phyloP scores from a whole-genome alignment of 2,888 invertebrate genomes.

The Drosophila barbarae region DNA sequence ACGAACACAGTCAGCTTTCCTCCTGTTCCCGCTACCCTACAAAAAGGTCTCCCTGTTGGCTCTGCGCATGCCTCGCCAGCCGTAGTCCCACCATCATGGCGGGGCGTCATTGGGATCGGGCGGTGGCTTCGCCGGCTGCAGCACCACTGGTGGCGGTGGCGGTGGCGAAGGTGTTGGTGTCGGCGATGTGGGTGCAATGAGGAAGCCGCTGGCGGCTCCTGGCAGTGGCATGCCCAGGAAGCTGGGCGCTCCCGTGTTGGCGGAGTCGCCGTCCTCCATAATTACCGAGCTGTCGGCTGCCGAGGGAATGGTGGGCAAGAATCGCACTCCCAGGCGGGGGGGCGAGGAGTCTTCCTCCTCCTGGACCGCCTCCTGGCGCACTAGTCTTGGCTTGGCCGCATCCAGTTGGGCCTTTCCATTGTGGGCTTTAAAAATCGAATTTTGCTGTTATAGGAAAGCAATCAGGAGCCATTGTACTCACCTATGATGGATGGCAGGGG shows the following conservation, averaged over 20 bases:
- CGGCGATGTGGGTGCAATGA: conserved; percentile 49
- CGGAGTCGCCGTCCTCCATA: conserved; percentile 83
- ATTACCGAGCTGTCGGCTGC: conserved; percentile 87
- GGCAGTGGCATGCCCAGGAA: conserved; percentile 61
- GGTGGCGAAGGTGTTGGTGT: conserved; percentile 3
- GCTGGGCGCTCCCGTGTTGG: conserved; percentile 40
- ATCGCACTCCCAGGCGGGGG: conserved; percentile 81
- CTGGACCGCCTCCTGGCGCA: conserved; percentile 89
- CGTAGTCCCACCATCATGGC: conserved; percentile 63
- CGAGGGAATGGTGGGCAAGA: conserved; percentile 87
- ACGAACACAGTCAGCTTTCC: conserved; percentile 72
- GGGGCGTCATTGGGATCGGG: conserved; percentile 75
- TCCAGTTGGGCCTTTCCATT: conserved; percentile 71
- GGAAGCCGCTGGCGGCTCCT: conserved; percentile 60
- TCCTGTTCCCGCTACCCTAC: conserved; percentile 53
- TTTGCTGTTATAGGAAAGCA: too few species aligned
- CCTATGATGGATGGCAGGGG: conserved; percentile 79
- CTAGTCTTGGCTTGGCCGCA: conserved; percentile 85
- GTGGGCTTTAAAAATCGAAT: conserved; percentile 67
- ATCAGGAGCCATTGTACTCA: conserved; percentile 42
- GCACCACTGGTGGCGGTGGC: conserved; percentile 25
- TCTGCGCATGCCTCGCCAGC: conserved; percentile 34
- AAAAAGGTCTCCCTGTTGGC: conserved; percentile 67
- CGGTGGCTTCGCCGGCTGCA: conserved; percentile 57
- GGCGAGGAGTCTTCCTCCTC: conserved; percentile 84